Conservation (phyloP, 2,797 vertebrate species). For the Nasua narica region DNA sequence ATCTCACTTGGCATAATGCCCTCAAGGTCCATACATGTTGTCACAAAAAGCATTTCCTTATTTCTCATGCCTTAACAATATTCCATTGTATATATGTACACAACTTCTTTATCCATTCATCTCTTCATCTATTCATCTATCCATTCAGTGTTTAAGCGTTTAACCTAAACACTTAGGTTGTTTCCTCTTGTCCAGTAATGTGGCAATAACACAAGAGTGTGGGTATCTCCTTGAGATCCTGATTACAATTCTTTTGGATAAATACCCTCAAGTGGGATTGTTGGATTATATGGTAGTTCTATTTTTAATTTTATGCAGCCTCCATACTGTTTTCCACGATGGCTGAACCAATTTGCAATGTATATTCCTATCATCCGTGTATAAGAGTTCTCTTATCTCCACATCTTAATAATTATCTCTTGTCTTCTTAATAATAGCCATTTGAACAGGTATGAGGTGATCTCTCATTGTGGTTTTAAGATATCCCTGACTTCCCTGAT, state of each 20-base stretch:
- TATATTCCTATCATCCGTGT: not conserved
- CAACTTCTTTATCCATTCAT: not conserved
- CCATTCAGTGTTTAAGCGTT: too few relatives aligned
- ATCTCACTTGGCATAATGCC: not conserved
- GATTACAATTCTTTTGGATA: not conserved
- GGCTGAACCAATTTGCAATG: not conserved
- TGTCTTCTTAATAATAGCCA: not conserved
- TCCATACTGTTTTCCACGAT: not conserved
- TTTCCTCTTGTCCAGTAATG: not conserved
- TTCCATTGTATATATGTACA: not conserved
- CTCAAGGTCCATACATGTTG: not conserved
- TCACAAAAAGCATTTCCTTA: not conserved
- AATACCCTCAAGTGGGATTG: not conserved
- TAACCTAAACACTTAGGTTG: not conserved
- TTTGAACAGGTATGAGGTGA: not conserved
- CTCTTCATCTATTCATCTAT: too few relatives aligned
- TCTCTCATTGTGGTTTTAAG: not conserved
- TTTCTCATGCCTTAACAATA: not conserved
- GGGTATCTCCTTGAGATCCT: not conserved
- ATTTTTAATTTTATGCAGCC: not conserved
- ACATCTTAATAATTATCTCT: not conserved
- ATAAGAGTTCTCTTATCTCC: not conserved
- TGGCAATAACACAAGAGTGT: not conserved
- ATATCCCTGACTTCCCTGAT: not conserved
- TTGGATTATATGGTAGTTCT: not conserved